phyloP scores from a whole-genome alignment of 2,888 invertebrate species.

The Ferrisia virgata region DNA sequence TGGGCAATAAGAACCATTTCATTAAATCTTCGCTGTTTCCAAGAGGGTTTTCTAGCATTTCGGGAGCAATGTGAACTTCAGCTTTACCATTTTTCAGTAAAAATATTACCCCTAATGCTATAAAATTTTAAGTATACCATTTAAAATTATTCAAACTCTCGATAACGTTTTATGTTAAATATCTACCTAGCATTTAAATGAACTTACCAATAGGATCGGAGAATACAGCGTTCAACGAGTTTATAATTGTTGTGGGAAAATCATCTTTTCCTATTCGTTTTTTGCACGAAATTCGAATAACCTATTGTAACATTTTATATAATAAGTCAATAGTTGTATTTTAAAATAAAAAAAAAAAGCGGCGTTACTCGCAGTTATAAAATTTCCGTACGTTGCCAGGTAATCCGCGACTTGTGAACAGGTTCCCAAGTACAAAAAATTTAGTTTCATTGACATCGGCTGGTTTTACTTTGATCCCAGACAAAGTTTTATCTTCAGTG shows the following conservation, averaged over 20 bases:
- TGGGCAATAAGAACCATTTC: slow-evolving; percentile 84
- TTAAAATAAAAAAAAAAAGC: no score
- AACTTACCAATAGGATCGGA: slow-evolving; percentile 6
- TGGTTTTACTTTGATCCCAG: slow-evolving; percentile 57
- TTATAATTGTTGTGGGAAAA: slow-evolving; percentile 23
- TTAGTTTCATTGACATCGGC: slow-evolving; percentile 69
- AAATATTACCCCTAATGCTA: slow-evolving; percentile 87
- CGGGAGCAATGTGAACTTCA: slow-evolving; percentile 93
- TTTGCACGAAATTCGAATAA: slow-evolving; percentile 21
- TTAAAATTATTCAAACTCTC: no score
- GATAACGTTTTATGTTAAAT: no score
- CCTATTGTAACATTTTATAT: slow-evolving; percentile 8
- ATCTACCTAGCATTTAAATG: no score
- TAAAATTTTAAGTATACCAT: slow-evolving; percentile 38
- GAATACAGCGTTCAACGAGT: slow-evolving; percentile 5
- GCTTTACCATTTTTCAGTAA: slow-evolving; percentile 76
- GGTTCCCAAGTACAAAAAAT: slow-evolving; percentile 77
- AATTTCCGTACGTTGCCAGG: slow-evolving; percentile 62
- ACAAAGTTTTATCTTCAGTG: slow-evolving; percentile 61
- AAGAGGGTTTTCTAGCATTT: slow-evolving; percentile 76
- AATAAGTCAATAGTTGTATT: not conserved
- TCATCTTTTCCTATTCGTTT: slow-evolving; percentile 16
- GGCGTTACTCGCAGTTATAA: not conserved
- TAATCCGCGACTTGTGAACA: slow-evolving; percentile 70
- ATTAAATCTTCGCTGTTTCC: slow-evolving; percentile 66